Conservation (phyloP, 2,797 vertebrate species). For the Craterocephalus amniculus region DNA sequence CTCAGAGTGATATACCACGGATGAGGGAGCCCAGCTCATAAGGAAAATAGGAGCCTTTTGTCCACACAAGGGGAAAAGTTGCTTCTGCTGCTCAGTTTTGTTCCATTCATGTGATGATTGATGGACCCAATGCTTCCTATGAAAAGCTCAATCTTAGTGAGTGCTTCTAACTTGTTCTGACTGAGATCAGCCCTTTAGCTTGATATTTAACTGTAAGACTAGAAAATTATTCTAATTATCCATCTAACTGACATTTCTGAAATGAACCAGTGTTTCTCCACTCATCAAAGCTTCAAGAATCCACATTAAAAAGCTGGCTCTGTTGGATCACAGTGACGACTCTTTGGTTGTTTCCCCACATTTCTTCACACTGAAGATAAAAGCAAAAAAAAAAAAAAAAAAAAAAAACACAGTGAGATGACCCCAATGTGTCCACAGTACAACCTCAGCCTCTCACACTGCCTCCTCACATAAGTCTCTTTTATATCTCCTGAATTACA, state of each 20-base stretch:
- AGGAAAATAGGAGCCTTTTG: slow-evolving; percentile 62
- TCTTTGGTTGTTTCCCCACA: slow-evolving; percentile 3
- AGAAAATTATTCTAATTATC: neutral
- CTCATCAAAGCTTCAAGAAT: neutral
- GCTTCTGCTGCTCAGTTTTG: slow-evolving; percentile 38
- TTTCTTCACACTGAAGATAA: slow-evolving; percentile 34
- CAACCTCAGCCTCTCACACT: slow-evolving; percentile 30
- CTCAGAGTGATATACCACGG: slow-evolving; percentile 59
- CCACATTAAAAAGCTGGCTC: neutral
- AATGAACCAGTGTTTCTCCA: neutral
- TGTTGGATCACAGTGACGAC: neutral
- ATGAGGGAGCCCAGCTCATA: slow-evolving; percentile 54
- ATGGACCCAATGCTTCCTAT: slow-evolving; percentile 49
- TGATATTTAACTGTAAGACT: neutral
- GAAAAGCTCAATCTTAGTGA: slow-evolving; percentile 40
- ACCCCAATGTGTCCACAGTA: slow-evolving; percentile 48
- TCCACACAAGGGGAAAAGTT: slow-evolving; percentile 44
- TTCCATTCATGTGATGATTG: slow-evolving; percentile 53
- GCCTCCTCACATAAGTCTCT: slow-evolving; percentile 1
- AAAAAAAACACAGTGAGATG: slow-evolving; percentile 29
- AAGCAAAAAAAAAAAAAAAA: slow-evolving; percentile 19
- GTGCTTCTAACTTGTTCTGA: slow-evolving; percentile 46
- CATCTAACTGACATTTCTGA: neutral
- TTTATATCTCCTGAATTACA: slow-evolving; percentile 46
- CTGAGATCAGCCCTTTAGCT: slow-evolving; percentile 1